Percentiles rank a stretch among this genome's conserved stretches.
phyloP scores from a whole-genome alignment of 2,888 invertebrate genomes.

The Sinopyrophorus schimmeli region DNA sequence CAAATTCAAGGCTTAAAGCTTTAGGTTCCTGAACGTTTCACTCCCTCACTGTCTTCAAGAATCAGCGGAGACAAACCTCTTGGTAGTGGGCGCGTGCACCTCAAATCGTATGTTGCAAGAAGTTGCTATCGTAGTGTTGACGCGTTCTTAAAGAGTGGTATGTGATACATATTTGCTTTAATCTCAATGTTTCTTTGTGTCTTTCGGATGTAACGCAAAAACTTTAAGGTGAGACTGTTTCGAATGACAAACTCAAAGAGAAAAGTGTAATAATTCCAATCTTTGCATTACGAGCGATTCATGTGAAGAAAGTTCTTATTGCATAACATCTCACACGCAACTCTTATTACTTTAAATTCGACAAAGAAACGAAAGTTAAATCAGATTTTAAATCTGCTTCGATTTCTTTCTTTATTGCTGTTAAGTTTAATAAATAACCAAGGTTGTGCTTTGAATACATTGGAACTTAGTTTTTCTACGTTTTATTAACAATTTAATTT shows the following conservation, averaged over 20 bases:
- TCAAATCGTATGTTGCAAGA: conserved; percentile 23
- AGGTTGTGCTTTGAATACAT: conserved; percentile 19
- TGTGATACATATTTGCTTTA: conserved; percentile 1
- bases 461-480: too few species aligned
- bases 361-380: too few species aligned
- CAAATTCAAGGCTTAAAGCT: too few species aligned
- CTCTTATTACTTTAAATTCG: background rate
- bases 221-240: background rate
- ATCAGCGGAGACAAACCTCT: conserved; percentile 17
- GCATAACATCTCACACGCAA: conserved; percentile 10
- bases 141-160: conserved; percentile 24
- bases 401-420: too few species aligned
- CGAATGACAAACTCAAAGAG: background rate
- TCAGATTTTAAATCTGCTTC: too few species aligned
- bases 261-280: conserved; percentile 5
- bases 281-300: too few species aligned
- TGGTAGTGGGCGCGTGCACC: conserved; percentile 26
- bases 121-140: conserved; percentile 24
- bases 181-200: background rate
- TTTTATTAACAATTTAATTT: too few species aligned
- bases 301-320: too few species aligned
- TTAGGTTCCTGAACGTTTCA: too few species aligned
- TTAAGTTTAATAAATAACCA: too few species aligned
- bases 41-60: conserved; percentile 18
- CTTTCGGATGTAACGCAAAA: background rate